Conservation (phyloP, 92 coral and sea anemone species). For the Umimayanthus kanabou region DNA sequence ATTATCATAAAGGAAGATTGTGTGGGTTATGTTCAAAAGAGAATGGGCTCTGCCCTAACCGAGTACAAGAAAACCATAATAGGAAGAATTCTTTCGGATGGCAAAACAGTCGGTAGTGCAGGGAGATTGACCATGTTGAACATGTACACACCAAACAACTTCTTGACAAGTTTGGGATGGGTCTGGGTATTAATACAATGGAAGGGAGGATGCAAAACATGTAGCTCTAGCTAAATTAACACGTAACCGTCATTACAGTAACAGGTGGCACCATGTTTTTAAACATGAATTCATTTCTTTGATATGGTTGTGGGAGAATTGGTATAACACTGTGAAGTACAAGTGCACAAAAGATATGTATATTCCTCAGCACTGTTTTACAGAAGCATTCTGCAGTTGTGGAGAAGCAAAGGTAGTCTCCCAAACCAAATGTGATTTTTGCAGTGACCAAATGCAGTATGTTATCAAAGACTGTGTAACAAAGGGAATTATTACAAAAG, state of each 20-base stretch:
- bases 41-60: constrained; percentile 40
- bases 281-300: not conserved
- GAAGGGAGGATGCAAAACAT: constrained; percentile 50
- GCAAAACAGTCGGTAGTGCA: constrained; percentile 34
- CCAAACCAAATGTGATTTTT: constrained; percentile 4
- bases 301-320: not conserved
- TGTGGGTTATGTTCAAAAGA: constrained; percentile 27
- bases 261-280: not conserved
- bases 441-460: constrained; percentile 18
- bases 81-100: constrained; percentile 30
- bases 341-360: not conserved
- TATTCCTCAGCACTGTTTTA: not conserved
- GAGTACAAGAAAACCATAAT: constrained; percentile 31
- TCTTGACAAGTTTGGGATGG: constrained; percentile 33
- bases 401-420: constrained; percentile 21
- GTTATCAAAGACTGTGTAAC: constrained; percentile 2
- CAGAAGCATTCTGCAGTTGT: not conserved
- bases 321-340: not conserved
- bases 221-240: constrained; percentile 45
- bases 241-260: constrained; percentile 7
- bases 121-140: constrained; percentile 41
- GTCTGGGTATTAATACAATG: constrained; percentile 41
- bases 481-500: constrained; percentile 30
- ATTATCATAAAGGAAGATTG: constrained; percentile 42
- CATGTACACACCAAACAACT: constrained; percentile 41